phyloP scores from a whole-genome alignment of 2,797 vertebrate species.

The Euthynnus affinis region DNA sequence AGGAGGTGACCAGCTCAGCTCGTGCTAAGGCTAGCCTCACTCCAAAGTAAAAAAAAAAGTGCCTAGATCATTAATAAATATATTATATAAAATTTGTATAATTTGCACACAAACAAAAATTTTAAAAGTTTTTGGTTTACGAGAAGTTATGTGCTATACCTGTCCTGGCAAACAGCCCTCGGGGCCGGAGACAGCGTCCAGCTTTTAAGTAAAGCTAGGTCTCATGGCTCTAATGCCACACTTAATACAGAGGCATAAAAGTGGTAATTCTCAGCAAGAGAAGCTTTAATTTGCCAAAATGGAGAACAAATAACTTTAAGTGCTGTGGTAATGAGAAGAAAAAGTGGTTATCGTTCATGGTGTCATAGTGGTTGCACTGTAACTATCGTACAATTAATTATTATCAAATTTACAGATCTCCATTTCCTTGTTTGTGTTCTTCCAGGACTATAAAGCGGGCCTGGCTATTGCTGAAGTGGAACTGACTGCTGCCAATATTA shows the following conservation, averaged over 20 bases:
- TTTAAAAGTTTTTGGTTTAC: not conserved
- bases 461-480: slow-evolving; percentile 92
- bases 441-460: slow-evolving; percentile 92
- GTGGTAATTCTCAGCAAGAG: too few relatives aligned
- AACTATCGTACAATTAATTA: not conserved
- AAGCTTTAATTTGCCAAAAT: too few relatives aligned
- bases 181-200: too few relatives aligned
- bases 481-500: slow-evolving; percentile 93
- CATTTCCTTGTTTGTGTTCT: slow-evolving; percentile 40
- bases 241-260: not conserved
- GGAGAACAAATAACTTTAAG: not conserved
- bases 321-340: not conserved
- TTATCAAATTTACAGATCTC: not conserved
- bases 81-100: too few relatives aligned
- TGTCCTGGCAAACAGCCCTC: not conserved
- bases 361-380: not conserved
- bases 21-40: too few relatives aligned
- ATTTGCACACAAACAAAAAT: too few relatives aligned
- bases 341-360: not conserved
- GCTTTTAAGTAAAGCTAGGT: not conserved
- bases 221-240: not conserved
- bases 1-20: too few relatives aligned
- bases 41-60: too few relatives aligned
- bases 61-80: too few relatives aligned
- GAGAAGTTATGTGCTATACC: too few relatives aligned